Evolutionary conservation across 2,888 invertebrate genomes (phyloP).

Genomic region (Aleiodes testaceus): DNA sequence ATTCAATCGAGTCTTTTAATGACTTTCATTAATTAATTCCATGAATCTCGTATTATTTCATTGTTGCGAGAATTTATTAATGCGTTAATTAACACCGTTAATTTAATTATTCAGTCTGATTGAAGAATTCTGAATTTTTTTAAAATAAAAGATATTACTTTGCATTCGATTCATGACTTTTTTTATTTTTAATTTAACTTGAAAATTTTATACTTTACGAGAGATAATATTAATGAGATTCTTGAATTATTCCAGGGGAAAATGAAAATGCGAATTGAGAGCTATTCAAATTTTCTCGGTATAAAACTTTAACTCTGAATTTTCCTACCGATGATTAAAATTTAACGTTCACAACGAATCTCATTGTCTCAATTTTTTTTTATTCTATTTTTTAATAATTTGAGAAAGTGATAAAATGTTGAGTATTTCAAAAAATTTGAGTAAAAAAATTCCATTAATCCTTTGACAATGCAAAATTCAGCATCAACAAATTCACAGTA

Average conservation of each 20-base stretch:
- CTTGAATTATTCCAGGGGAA: background rate
- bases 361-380: slow-evolving; percentile 23
- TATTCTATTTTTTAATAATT: background rate
- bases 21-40: too few species aligned
- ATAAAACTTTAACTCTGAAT: slow-evolving; percentile 16
- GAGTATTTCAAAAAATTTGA: background rate
- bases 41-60: too few species aligned
- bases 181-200: background rate
- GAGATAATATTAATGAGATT: slow-evolving; percentile 25
- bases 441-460: slow-evolving; percentile 5
- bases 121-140: too few species aligned
- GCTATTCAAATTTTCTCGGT: background rate
- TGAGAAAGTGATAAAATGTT: background rate
- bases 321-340: slow-evolving; percentile 40
- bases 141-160: too few species aligned
- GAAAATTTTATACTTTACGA: background rate
- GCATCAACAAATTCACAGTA: slow-evolving; percentile 15
- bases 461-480: background rate
- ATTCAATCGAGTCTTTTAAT: too few species aligned
- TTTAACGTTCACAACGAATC: slow-evolving; percentile 39
- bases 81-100: too few species aligned
- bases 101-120: too few species aligned
- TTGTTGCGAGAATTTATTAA: too few species aligned
- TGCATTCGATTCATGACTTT: background rate
- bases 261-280: slow-evolving; percentile 6